These are phyloP conservation scores for Pandion haliaetus DNA, from an alignment of 2,113 vertebrate genomes.

Conservation along the genomic window DNA sequence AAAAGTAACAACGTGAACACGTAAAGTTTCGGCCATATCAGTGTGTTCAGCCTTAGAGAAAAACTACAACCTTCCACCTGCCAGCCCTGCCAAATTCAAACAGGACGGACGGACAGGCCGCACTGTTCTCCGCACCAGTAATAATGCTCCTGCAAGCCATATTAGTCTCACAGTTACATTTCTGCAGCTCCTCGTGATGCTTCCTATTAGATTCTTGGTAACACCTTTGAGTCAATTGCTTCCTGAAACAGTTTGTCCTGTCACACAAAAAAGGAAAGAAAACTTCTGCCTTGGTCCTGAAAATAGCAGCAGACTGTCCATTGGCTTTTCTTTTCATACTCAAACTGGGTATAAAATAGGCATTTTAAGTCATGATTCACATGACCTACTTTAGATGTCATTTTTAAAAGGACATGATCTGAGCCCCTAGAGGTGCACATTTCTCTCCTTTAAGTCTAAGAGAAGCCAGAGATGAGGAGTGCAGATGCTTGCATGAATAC, in stretches of 20 bases:
- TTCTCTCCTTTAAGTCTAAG: background rate
- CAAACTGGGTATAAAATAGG: background rate
- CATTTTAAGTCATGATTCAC: background rate
- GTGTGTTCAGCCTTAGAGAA: background rate
- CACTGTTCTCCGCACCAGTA: background rate
- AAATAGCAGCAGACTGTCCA: background rate
- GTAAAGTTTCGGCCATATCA: background rate
- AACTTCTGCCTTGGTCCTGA: background rate
- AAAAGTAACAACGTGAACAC: background rate
- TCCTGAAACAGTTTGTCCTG: background rate
- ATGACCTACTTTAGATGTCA: background rate
- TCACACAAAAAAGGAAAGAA: background rate
- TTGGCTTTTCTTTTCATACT: background rate
- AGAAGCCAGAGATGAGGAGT: background rate
- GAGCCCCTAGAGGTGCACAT: background rate
- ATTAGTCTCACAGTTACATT: background rate
- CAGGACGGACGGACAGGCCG: background rate
- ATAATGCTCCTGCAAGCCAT: background rate
- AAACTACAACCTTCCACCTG: background rate
- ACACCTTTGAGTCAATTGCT: background rate
- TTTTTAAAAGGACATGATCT: background rate
- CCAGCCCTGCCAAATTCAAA: background rate
- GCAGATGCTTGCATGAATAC: background rate
- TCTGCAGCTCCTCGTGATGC: background rate
- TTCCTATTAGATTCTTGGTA: background rate